These are phyloP conservation scores for Nemopilema nomurai DNA, from an alignment of 30 jellyfish, hydroid and myxozoan genomes.

Conservation along the genomic window DNA sequence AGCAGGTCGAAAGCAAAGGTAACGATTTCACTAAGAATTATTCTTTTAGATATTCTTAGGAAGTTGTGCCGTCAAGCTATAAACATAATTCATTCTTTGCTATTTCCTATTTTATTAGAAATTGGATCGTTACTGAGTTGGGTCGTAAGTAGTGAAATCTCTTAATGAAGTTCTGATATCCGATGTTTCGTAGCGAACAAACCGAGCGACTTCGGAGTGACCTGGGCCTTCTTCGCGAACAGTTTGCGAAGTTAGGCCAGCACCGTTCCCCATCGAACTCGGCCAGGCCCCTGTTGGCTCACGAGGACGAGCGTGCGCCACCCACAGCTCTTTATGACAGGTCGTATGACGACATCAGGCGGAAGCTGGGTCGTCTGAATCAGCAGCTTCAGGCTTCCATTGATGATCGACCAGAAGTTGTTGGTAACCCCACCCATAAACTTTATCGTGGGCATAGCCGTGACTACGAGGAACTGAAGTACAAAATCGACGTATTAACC, in stretches of 20 bases:
- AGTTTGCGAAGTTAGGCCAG: conserved; percentile 14
- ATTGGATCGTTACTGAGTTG: too few relatives aligned
- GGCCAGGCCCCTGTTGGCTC: background rate
- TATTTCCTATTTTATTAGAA: too few relatives aligned
- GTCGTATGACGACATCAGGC: conserved; percentile 27
- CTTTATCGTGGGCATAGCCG: conserved; percentile 7
- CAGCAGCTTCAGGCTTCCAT: conserved; percentile 20
- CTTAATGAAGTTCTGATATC: too few relatives aligned
- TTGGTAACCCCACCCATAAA: background rate
- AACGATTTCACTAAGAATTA: background rate
- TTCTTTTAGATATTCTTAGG: background rate
- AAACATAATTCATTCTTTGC: too few relatives aligned
- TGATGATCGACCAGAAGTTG: background rate
- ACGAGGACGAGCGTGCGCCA: background rate
- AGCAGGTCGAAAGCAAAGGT: background rate
- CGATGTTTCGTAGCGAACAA: conserved; percentile 17
- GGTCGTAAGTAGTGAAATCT: too few relatives aligned
- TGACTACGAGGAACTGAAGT: conserved; percentile 47
- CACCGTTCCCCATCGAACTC: background rate
- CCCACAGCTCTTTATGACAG: background rate
- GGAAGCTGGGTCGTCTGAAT: conserved; percentile 19
- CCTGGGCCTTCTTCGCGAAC: conserved; percentile 21
- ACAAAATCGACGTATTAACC: conserved; percentile 44
- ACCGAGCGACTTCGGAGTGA: conserved; percentile 41
- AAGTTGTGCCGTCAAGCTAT: too few relatives aligned